Percentiles rank a stretch among this genome's conserved stretches.
Evolutionary conservation across 2,888 invertebrate genomes (phyloP).

Genomic region (Petrophora chlorosata): DNA sequence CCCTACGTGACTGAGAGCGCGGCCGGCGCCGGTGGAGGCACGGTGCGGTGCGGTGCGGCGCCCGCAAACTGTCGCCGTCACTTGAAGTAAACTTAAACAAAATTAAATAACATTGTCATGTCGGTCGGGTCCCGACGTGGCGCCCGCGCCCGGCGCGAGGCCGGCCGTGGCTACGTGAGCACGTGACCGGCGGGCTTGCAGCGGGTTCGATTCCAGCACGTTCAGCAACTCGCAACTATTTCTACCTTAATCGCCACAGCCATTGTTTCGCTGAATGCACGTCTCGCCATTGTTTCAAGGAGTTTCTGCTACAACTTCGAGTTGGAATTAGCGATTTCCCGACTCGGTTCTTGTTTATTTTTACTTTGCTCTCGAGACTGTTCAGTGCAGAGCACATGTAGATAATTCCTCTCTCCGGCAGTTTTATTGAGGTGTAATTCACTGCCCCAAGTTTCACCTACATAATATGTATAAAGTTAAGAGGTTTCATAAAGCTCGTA

Average conservation of each 20-base stretch:
- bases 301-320: neutral
- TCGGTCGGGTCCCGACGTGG: neutral
- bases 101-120: slow-evolving; percentile 6
- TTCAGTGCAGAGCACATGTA: too few species aligned
- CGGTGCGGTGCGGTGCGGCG: neutral
- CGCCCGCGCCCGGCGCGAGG: too few species aligned
- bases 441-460: too few species aligned
- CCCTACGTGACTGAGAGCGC: neutral
- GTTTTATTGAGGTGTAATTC: too few species aligned
- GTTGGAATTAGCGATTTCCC: neutral
- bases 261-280: neutral
- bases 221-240: slow-evolving; percentile 1
- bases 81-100: slow-evolving; percentile 9
- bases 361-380: neutral
- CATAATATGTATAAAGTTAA: too few species aligned
- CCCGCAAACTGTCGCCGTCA: slow-evolving; percentile 5
- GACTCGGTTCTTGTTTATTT: neutral
- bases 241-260: neutral
- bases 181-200: neutral
- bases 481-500: too few species aligned
- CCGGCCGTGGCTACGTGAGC: neutral
- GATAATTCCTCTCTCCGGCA: too few species aligned
- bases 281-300: neutral
- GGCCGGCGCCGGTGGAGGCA: neutral
- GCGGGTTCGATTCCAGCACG: slow-evolving; percentile 13